A percentile compares a stretch with the other conserved stretches of the same genome.
These are phyloP conservation scores for Arctopsyche grandis DNA, from an alignment of 1,140 invertebrate genomes.

Conservation along the genomic window DNA sequence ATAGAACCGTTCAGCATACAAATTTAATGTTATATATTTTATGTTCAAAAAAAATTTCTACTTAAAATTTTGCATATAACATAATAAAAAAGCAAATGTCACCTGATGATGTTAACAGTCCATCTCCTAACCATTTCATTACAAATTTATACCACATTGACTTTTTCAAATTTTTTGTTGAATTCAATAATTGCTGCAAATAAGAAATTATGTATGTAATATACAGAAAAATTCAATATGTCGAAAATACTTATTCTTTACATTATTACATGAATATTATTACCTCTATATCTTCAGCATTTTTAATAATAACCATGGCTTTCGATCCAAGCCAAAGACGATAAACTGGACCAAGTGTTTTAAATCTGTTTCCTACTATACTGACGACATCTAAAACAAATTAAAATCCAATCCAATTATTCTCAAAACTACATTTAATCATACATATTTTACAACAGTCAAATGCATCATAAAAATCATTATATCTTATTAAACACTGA, in stretches of 20 bases:
- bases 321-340: slow-evolving; percentile 54
- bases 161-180: slow-evolving; percentile 69
- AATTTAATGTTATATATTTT: too few relatives aligned
- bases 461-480: too few relatives aligned
- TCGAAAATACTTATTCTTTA: neutral
- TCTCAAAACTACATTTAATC: too few relatives aligned
- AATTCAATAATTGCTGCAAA: slow-evolving; percentile 65
- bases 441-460: too few relatives aligned
- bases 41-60: too few relatives aligned
- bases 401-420: neutral
- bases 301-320: slow-evolving; percentile 55
- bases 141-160: slow-evolving; percentile 68
- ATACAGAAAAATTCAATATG: neutral
- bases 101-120: slow-evolving; percentile 67
- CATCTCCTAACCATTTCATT: slow-evolving; percentile 66
- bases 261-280: neutral
- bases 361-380: slow-evolving; percentile 11
- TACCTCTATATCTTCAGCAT: slow-evolving; percentile 57
- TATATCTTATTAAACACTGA: too few relatives aligned
- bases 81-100: too few relatives aligned
- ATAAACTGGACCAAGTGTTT: slow-evolving; percentile 54
- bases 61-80: too few relatives aligned
- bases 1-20: too few relatives aligned
- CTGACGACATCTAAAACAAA: slow-evolving; percentile 18
- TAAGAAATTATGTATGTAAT: slow-evolving; percentile 12